Conservation (phyloP, 2,113 vertebrate species). For the Hypomesus transpacificus region DNA sequence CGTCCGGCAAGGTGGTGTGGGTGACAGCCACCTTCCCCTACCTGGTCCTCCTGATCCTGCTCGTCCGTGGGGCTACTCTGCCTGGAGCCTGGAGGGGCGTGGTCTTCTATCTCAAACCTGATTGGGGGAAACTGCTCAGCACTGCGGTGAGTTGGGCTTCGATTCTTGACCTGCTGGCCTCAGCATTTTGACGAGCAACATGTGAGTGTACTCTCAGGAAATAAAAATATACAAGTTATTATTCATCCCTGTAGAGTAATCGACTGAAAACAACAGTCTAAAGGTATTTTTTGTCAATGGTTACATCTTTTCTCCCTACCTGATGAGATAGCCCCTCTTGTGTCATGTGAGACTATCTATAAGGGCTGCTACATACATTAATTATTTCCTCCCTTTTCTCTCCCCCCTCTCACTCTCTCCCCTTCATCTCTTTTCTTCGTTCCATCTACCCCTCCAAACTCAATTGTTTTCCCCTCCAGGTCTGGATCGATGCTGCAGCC, state of each 20-base stretch:
- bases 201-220: not conserved
- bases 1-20: slow-evolving; percentile 99
- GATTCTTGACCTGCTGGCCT: too few relatives aligned
- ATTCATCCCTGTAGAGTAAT: too few relatives aligned
- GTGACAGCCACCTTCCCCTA: slow-evolving; percentile 97
- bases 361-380: not conserved
- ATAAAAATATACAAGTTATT: not conserved
- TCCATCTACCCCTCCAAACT: not conserved
- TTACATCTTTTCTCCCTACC: not conserved
- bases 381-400: not conserved
- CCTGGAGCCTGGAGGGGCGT: slow-evolving; percentile 96
- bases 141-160: slow-evolving; percentile 76
- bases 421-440: not conserved
- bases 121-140: slow-evolving; percentile 90
- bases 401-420: not conserved
- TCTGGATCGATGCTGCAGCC: slow-evolving; percentile 96
- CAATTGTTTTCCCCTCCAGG: slow-evolving; percentile 64
- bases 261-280: too few relatives aligned
- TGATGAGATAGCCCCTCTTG: not conserved
- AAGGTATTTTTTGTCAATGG: too few relatives aligned
- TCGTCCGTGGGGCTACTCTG: slow-evolving; percentile 89
- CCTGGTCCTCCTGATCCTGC: slow-evolving; percentile 82
- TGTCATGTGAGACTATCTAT: not conserved
- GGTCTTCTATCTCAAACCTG: slow-evolving; percentile 90
- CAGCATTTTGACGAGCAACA: too few relatives aligned